phyloP scores from a whole-genome alignment of 2,888 invertebrate species.

The Sinotaia quadrata region DNA sequence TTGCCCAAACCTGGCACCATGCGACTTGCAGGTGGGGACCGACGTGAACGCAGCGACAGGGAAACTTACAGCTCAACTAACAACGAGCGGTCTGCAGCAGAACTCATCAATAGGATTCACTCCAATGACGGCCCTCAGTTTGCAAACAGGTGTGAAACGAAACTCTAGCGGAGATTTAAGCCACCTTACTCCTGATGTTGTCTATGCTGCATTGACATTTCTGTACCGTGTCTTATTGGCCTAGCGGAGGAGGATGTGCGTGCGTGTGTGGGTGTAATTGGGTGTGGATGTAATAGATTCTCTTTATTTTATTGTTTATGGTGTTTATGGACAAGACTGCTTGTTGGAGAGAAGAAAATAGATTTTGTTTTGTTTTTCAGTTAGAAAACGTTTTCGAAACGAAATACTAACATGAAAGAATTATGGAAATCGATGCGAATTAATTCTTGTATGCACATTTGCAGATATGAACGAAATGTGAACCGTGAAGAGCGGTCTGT shows the following conservation, averaged over 20 bases:
- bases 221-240: neutral
- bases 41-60: constrained; percentile 19
- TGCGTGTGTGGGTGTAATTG: neutral
- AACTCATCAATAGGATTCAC: neutral
- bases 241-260: neutral
- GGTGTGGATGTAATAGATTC: neutral
- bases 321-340: no score
- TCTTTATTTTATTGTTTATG: no score
- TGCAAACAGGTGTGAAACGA: no score
- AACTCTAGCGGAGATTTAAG: no score
- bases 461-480: neutral
- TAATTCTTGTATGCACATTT: no score
- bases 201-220: neutral
- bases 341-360: no score
- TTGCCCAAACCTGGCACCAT: constrained; percentile 61
- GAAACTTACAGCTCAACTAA: neutral
- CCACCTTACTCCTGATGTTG: neutral
- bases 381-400: no score
- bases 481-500: neutral
- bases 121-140: neutral
- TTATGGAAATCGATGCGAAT: no score
- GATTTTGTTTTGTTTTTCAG: no score
- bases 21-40: constrained; percentile 35
- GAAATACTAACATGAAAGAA: no score
- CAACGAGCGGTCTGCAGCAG: constrained; percentile 13